Evolutionary conservation across 2,888 invertebrate genomes (phyloP), one percentile per base, ranked within the genome.

Genomic region (Oxyteleia sp.): DNA sequence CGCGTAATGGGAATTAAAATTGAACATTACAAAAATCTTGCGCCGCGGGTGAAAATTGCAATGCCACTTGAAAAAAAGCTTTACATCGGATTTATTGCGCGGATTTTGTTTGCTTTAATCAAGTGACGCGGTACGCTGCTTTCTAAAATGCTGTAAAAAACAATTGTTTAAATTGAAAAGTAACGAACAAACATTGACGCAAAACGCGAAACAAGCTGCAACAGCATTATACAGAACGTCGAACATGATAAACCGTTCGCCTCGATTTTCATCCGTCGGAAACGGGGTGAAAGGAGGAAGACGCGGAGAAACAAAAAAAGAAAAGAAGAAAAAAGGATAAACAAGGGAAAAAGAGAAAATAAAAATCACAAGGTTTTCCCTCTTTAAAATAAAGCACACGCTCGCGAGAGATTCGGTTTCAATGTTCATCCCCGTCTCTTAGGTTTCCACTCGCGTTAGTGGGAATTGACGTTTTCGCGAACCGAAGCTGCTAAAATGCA

Each of bases 401-500:
- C 57, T 41, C 35, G 53, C 41, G 29, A 43, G 55, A 47, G 55
- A 66, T 49, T 64, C 64, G 26, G 63, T 79, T 79, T 64, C 63
- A 68, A 26, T 49, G 68, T 41, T 78, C 43, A 55, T 63, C 43
- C 29, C 18, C 15, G 49, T 61, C 47, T 63, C 57, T 45, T 63
- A 55, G 61, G 41, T 79, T 64, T 49, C 41, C 11, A 41, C 43
- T 41, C 47, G 64, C 45, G 64, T 45, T 74, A 18, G 81, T 53
- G 55, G 11, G 74, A 76, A 76, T 71, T 68, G 76, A 76, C 76
- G 59, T 64, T 63, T 71, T 75, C 64, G 66, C 57, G 29, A 64
- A 41, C 41, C 57, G 53, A 38, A 72, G 49, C 57, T 57, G 63
- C 57, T 35, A 53, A 75, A 75, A 78, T 66, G 76, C 64, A 82